Evolutionary conservation across 2,113 vertebrate genomes (phyloP).

Genomic region (Neolamprologus tretocephalus): DNA sequence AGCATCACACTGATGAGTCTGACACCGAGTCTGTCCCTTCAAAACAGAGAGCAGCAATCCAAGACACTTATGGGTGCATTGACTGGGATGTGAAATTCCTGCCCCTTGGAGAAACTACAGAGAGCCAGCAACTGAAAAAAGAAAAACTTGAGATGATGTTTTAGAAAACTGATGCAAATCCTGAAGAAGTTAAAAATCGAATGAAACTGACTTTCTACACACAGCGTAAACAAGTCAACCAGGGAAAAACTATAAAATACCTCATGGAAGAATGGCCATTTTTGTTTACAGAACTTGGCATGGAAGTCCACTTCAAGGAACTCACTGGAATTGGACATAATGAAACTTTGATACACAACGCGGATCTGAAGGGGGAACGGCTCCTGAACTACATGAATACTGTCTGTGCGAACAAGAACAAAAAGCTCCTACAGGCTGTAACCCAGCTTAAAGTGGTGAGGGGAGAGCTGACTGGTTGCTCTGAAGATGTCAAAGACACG

Average conservation of each 20-base stretch:
- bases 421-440: no score
- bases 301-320: no score
- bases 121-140: not conserved
- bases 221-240: no score
- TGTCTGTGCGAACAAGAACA: not conserved
- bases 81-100: not conserved
- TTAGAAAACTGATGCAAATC: no score
- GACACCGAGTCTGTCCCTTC: fast-evolving
- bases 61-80: not conserved
- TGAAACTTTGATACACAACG: fast-evolving
- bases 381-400: slow-evolving; percentile 17
- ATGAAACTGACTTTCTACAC: no score
- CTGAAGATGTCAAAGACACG: no score
- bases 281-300: fast-evolving
- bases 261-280: no score
- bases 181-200: no score
- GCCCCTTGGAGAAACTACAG: not conserved
- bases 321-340: no score
- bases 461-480: no score
- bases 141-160: not conserved
- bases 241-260: no score
- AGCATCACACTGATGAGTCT: fast-evolving
- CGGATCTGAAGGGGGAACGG: not conserved
- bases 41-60: not conserved
- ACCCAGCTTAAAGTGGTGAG: no score